Base-by-base conservation (phyloP, 1,140 invertebrate genomes). In the Drosophila baimaii region DNA sequence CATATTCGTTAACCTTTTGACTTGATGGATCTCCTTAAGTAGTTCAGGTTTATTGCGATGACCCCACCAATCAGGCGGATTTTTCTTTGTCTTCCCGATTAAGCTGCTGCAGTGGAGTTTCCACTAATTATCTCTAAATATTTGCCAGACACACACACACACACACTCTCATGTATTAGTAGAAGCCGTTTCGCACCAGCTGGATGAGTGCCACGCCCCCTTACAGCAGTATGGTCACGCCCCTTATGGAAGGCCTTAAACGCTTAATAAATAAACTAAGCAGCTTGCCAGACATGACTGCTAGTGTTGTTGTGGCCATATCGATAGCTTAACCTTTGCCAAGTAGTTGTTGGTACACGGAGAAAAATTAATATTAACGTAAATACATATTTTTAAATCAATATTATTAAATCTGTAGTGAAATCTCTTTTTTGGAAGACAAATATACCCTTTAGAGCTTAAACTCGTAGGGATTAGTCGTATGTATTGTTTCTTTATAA, bases 211-310 rank as follows among this genome's bases (percentile, higher is more conserved):
- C 25, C 72, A 57, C 52, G 54, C 72, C 35, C 59, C 19, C 46
- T 37, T 54, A 12, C 5, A 54, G 25, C 52, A 41, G 5, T 39
- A 49, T 2, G 25, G 21, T 23, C 69, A 59, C 62, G 63, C 81
- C 73, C 68, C 37, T 29, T 33, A 43, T 46, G 15, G n/a, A 62
- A 79, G 39, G 70, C 75, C 83, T 88, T 74, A 82, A 83, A 70
- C 69, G 72, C 73, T 89, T 89, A 77, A 88, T 89, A 88, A 80
- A 89, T 88, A 88, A 89, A 59, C 62, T 89, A 78, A 78, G 77
- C 83, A 88, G 83, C 83, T 88, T 83, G 83, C 65, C 41, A 77
- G 73, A 83, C 83, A 88, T 46, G 17, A 39, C 46, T 23, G 44
- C 27, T 44, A 70, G 12, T 58, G 46, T 35, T 57, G 70, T 62